These are phyloP conservation scores for Emydoidea blandingii DNA, from an alignment of 2,797 vertebrate genomes.

Conservation along the genomic window DNA sequence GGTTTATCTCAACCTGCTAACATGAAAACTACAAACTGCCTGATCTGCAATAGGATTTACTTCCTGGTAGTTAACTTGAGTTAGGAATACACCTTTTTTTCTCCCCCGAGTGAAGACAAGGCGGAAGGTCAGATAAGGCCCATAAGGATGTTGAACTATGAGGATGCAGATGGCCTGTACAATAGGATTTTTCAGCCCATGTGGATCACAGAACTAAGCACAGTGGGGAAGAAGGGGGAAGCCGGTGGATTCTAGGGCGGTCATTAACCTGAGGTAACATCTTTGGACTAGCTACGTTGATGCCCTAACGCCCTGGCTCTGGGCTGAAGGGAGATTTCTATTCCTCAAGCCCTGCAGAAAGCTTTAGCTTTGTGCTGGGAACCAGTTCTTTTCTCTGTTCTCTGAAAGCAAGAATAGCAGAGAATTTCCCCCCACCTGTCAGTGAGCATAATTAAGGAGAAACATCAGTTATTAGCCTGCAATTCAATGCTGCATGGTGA, in stretches of 20 bases:
- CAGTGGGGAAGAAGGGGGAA: accelerated
- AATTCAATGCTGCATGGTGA: not conserved
- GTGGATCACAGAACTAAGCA: not conserved
- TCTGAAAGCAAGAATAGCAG: not conserved
- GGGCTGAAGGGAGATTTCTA: not conserved
- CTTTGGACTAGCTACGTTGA: not conserved
- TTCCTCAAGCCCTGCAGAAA: not conserved
- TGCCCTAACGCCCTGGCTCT: not conserved
- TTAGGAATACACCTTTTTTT: not conserved
- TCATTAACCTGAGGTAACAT: not conserved
- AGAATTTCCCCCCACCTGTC: not conserved
- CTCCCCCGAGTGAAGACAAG: not conserved
- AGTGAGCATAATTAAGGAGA: not conserved
- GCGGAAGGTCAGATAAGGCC: not conserved
- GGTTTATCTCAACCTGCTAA: not conserved
- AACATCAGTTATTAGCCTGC: not conserved
- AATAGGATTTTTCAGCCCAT: not conserved
- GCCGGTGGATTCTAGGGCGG: not conserved
- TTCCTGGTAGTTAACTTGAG: not conserved
- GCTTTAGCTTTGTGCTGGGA: too few relatives aligned
- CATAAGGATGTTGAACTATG: not conserved
- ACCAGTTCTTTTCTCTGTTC: not conserved
- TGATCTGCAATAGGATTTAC: not conserved
- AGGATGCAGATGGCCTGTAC: accelerated
- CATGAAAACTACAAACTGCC: not conserved